Evolutionary conservation across 2,888 invertebrate species (phyloP).

Genomic region (Hermaeophaga mercurialis): DNA sequence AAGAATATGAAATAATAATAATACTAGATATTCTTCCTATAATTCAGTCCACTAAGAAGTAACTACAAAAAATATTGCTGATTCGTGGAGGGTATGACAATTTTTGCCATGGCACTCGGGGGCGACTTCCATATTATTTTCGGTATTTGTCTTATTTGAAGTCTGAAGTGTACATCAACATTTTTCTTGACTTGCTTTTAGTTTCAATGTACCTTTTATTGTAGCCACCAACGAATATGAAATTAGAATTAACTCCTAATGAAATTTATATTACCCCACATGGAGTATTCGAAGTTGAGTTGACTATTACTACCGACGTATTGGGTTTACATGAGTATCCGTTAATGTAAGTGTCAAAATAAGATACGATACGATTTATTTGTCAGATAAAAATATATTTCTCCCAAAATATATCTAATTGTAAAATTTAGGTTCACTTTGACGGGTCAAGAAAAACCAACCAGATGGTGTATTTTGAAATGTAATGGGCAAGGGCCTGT

Average conservation of each 20-base stretch:
- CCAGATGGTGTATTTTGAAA: constrained; percentile 56
- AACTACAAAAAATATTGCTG: too few relatives aligned
- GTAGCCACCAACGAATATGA: constrained; percentile 32
- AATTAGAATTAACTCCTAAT: constrained; percentile 25
- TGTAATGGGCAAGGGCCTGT: constrained; percentile 71
- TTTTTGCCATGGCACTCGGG: too few relatives aligned
- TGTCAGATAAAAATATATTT: constrained; percentile 2
- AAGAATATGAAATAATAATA: too few relatives aligned
- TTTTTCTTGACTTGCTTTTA: too few relatives aligned
- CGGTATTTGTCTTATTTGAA: too few relatives aligned
- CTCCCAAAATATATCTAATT: not conserved
- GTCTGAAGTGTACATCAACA: too few relatives aligned
- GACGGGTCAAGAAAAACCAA: constrained; percentile 31
- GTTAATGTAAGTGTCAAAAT: constrained; percentile 34
- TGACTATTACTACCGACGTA: constrained; percentile 35
- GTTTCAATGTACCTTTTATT: constrained; percentile 12
- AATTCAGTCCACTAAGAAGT: too few relatives aligned
- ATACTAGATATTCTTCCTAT: too few relatives aligned
- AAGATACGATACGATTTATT: too few relatives aligned
- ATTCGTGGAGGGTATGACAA: too few relatives aligned
- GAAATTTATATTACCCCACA: constrained; percentile 15
- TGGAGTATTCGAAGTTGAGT: constrained; percentile 29
- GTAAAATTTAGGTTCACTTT: constrained; percentile 39
- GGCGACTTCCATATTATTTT: too few relatives aligned
- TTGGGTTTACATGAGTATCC: constrained; percentile 39